Base-by-base conservation (phyloP, 2,888 invertebrate genomes). In the Synergus umbraculus region DNA sequence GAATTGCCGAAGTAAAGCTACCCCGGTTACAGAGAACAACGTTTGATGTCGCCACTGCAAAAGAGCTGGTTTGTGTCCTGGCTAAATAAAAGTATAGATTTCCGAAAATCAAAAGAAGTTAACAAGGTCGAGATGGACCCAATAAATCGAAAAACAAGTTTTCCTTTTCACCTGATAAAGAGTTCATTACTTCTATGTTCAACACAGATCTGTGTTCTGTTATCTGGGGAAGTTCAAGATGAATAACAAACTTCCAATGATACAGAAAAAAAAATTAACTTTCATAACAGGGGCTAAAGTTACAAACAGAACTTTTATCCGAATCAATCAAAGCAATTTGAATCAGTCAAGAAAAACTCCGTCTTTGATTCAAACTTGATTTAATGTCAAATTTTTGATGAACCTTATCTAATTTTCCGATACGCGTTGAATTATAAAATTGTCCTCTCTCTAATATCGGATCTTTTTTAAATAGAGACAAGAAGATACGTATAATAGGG, bases 21-120 rank as follows among this genome's bases (percentile, higher is more conserved):
- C 37, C 78, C 37, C 78, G 78, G 67, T 78, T 82, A 77, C 77
- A 22, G n/a, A 49, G n/a, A 43, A 41, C 63, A 43, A 79, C 76
- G 83, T 69, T 73, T 67, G 83, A 79, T 79, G 81, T 78, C 83
- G 81, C 81, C 79, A 81, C 83, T 79, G 67, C 46, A 44, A 65
- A 41, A 46, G 29, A 22, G 10, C 64, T n/a, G 77, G 77, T 65
- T 77, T 64, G 76, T 46, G 76, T 78, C 77, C 67, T 44, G 18
- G 46, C 78, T 64, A 82, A 79, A 78, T 79, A 54, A 44, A 78
- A 76, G 76, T 79, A 37, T 79, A 37, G 65, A 77, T 22, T 63
- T 44, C 73, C 1, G 43, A 77, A 18, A 44, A 44, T 44, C 44
- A 43, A 60, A 66, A 63, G 63, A 63, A 3, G 58, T 69, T 18